Base-by-base conservation (phyloP, 2,113 vertebrate genomes). In the Hypanus sabinus region DNA sequence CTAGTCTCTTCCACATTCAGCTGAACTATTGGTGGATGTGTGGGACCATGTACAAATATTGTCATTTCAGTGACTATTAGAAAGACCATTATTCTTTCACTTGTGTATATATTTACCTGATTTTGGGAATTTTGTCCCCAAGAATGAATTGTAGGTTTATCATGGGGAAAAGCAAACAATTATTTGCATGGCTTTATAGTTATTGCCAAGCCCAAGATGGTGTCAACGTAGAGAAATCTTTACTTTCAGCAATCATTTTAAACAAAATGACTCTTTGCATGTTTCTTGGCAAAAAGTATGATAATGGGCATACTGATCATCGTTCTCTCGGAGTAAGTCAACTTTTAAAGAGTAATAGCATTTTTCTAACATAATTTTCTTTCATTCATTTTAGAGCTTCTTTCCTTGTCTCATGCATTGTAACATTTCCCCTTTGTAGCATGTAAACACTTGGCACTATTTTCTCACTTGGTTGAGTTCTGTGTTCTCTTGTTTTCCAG, bases 401-500 rank as follows among this genome's bases (percentile, higher is more conserved):
- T 92, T 38, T 20, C 36, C 30, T 88, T 33, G 9, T 71, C 65
- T 92, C 62, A 70, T 71, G 36, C 71, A 20, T 92, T 36, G 88
- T 92, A 71, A 46, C 20, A 10, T 92, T 71, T 92, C 33, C 65
- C 62, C 68, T 70, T 70, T 36, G 90, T 65, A 92, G 18, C 33
- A 73, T 92, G 38, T 46, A 71, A 12, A 65, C 57, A 65, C 90
- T 71, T 3, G 18, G 33, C 90, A 46, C 90, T 70, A 92, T 71
- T 92, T 33, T 71, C 33, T 92, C 90, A 71, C 68, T 38, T 71
- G 33, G 90, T 92, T 92, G 62, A 92, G 90, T 18, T 92, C 90
- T 92, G 62, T 71, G 88, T 92, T 70, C 62, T 92, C 90, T 92
- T 71, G 68, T 92, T 92, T 92, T 92, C 90, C 90, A 71, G 62